phyloP scores from a whole-genome alignment of 2,888 invertebrate species.

The Polia nebulosa region DNA sequence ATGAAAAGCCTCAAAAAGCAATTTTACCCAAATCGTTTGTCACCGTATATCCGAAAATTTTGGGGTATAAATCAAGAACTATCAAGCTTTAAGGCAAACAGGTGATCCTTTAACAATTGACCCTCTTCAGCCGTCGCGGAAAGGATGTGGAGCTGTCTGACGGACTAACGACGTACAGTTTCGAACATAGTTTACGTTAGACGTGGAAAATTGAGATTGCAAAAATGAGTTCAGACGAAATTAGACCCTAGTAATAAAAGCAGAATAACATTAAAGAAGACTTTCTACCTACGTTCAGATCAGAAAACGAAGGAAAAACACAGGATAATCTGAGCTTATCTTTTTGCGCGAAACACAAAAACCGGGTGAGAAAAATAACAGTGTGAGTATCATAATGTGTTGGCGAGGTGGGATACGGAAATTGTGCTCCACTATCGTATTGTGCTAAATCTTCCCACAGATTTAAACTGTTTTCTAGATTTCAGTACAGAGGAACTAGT shows the following conservation, averaged over 20 bases:
- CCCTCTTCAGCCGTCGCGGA: slow-evolving; percentile 62
- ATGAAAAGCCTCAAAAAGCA: slow-evolving; percentile 16
- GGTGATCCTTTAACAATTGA: slow-evolving; percentile 64
- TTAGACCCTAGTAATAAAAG: slow-evolving; percentile 32
- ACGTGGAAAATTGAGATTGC: slow-evolving; percentile 37
- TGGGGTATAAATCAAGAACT: slow-evolving; percentile 58
- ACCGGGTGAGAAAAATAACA: slow-evolving; percentile 49
- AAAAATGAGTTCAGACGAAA: slow-evolving; percentile 38
- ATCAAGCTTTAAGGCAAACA: slow-evolving; percentile 56
- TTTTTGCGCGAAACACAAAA: slow-evolving; percentile 42
- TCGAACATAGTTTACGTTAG: slow-evolving; percentile 38
- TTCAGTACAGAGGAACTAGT: neutral
- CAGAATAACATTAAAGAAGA: slow-evolving; percentile 46
- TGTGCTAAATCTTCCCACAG: slow-evolving; percentile 19
- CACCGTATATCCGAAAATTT: slow-evolving; percentile 25
- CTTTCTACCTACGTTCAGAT: slow-evolving; percentile 45
- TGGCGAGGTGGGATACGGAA: slow-evolving; percentile 10
- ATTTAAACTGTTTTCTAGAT: slow-evolving; percentile 17
- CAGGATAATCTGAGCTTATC: slow-evolving; percentile 47
- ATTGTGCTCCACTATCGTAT: slow-evolving; percentile 28
- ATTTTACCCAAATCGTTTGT: slow-evolving; percentile 34
- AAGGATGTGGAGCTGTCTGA: slow-evolving; percentile 49
- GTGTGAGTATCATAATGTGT: slow-evolving; percentile 32
- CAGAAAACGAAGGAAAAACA: slow-evolving; percentile 39
- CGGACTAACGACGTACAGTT: slow-evolving; percentile 47